phyloP scores from a whole-genome alignment of 2,888 invertebrate species.

The Polydrusus tereticollis region DNA sequence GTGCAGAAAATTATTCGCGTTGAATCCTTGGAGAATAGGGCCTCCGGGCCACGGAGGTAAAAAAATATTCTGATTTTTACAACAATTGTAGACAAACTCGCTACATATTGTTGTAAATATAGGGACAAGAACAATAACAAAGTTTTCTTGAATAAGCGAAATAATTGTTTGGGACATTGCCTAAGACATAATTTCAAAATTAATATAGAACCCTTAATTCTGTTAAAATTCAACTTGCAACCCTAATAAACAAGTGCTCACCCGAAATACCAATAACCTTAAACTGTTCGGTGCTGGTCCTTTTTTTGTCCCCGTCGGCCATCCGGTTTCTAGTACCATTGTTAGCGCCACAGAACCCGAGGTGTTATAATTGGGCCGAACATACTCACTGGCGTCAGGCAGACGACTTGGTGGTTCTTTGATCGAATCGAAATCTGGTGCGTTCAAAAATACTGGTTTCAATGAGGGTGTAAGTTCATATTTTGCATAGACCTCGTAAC shows the following conservation, averaged over 20 bases:
- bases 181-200: too few relatives aligned
- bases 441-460: slow-evolving; percentile 14
- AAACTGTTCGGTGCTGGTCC: slow-evolving; percentile 27
- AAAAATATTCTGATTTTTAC: too few relatives aligned
- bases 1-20: too few relatives aligned
- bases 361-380: slow-evolving; percentile 69
- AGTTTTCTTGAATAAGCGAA: too few relatives aligned
- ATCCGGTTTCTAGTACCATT: slow-evolving; percentile 49
- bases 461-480: too few relatives aligned
- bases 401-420: slow-evolving; percentile 56
- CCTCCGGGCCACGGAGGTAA: too few relatives aligned
- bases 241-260: slow-evolving; percentile 1
- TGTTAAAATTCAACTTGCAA: not conserved
- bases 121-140: too few relatives aligned
- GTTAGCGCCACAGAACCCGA: slow-evolving; percentile 53
- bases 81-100: too few relatives aligned
- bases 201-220: not conserved
- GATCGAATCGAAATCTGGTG: slow-evolving; percentile 37
- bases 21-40: too few relatives aligned
- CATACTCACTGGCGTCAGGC: slow-evolving; percentile 66
- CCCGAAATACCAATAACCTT: slow-evolving; percentile 40
- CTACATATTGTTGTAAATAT: too few relatives aligned
- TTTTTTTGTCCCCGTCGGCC: slow-evolving; percentile 34
- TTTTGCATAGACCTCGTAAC: too few relatives aligned
- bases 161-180: too few relatives aligned